phyloP scores from a whole-genome alignment of 2,113 vertebrate genomes.

The Corydoras sp. region DNA sequence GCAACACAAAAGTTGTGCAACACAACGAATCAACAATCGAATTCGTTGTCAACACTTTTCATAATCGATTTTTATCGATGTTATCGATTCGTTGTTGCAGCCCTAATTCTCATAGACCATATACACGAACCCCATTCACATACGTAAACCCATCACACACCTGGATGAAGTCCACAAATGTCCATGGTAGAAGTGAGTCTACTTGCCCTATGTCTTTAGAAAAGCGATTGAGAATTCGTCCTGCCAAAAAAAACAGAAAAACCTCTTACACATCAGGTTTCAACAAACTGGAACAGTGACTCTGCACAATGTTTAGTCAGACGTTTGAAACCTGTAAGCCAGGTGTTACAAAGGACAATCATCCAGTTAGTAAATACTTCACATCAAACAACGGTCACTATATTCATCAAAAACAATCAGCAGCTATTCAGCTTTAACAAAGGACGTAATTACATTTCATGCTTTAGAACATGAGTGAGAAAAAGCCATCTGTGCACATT shows the following conservation, averaged over 20 bases:
- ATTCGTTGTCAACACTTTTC: too few relatives aligned
- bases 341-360: background rate
- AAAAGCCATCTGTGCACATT: too few relatives aligned
- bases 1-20: too few relatives aligned
- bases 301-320: background rate
- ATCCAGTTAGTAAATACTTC: background rate
- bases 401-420: background rate
- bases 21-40: too few relatives aligned
- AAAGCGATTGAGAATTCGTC: constrained; percentile 68
- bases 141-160: constrained; percentile 33
- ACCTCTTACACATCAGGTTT: background rate
- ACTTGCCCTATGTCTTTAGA: constrained; percentile 70
- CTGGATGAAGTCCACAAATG: constrained; percentile 64
- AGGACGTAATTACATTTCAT: background rate
- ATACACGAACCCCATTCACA: constrained; percentile 21
- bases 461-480: background rate
- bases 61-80: too few relatives aligned
- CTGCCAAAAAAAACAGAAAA: constrained; percentile 45
- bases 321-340: background rate
- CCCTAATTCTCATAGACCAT: background rate
- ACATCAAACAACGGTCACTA: background rate
- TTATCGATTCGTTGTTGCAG: too few relatives aligned
- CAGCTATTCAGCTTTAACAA: background rate
- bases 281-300: background rate
- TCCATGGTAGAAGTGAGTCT: constrained; percentile 61